Evolutionary conservation across 2,113 vertebrate genomes (phyloP).

Genomic region (Sula dactylatra): DNA sequence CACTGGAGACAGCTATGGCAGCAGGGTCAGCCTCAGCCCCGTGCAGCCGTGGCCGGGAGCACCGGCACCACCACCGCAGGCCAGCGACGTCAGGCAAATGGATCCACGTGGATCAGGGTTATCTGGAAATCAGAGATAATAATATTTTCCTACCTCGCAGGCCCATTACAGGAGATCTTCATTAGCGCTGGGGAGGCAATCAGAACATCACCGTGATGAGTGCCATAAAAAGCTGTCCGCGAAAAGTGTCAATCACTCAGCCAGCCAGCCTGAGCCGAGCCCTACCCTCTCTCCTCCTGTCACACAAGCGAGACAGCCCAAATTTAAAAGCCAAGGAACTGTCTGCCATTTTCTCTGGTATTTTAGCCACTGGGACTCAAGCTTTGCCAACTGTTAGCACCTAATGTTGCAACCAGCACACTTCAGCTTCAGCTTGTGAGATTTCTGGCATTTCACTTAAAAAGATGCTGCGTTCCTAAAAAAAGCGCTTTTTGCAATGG

Average conservation of each 20-base stretch:
- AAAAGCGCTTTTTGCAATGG: slow-evolving; percentile 33
- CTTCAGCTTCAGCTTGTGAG: slow-evolving; percentile 40
- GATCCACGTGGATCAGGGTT: neutral
- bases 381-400: slow-evolving; percentile 57
- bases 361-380: slow-evolving; percentile 24
- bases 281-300: neutral
- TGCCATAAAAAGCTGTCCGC: neutral
- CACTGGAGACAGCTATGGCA: fast-evolving
- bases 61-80: neutral
- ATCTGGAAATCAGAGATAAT: slow-evolving; percentile 24
- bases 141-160: neutral
- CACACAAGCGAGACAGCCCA: neutral
- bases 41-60: fast-evolving
- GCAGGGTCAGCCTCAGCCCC: too few species aligned
- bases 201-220: neutral
- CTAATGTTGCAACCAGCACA: slow-evolving; percentile 60
- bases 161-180: neutral
- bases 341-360: slow-evolving; percentile 46
- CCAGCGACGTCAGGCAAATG: neutral
- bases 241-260: neutral
- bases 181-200: neutral
- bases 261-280: neutral
- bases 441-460: slow-evolving; percentile 50
- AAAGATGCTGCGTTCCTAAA: slow-evolving; percentile 45
- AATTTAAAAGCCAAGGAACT: slow-evolving; percentile 30